Conservation (phyloP, 2,888 invertebrate genomes). For the Allacma fusca region DNA sequence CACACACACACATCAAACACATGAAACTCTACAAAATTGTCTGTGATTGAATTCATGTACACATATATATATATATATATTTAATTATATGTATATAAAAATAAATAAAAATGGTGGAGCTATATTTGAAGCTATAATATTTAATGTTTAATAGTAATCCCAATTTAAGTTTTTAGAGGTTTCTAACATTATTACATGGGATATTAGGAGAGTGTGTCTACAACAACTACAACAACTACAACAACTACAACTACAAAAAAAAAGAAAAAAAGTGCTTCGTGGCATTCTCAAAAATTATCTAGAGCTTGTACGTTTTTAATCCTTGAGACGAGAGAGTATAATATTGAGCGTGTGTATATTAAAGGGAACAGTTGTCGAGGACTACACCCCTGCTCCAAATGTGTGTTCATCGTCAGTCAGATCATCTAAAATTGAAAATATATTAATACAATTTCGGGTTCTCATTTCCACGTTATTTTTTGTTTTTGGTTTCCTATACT, state of each 20-base stretch:
- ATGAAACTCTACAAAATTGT: too few species aligned
- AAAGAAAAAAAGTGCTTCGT: background rate
- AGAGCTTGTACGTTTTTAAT: conserved; percentile 14
- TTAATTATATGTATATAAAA: conserved; percentile 13
- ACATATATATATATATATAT: background rate
- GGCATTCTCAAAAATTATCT: too few species aligned
- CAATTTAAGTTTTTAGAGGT: too few species aligned
- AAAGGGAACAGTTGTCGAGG: conserved; percentile 20
- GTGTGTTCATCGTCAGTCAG: conserved; percentile 9
- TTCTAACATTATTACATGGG: too few species aligned
- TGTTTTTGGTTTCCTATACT: background rate
- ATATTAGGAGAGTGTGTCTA: too few species aligned
- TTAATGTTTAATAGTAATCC: too few species aligned
- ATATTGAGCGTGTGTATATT: too few species aligned
- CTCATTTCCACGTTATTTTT: too few species aligned
- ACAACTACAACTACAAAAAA: background rate
- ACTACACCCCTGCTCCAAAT: conserved; percentile 21
- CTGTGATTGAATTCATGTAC: conserved; percentile 1
- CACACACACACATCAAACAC: background rate
- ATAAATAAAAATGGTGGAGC: conserved; percentile 19
- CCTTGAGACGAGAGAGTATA: conserved; percentile 7
- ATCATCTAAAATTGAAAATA: conserved; percentile 2
- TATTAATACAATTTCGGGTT: background rate
- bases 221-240: too few species aligned
- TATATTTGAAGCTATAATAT: conserved; percentile 11